Evolutionary conservation across 2,888 invertebrate genomes (phyloP).

Genomic region (Oeneis ivallda): DNA sequence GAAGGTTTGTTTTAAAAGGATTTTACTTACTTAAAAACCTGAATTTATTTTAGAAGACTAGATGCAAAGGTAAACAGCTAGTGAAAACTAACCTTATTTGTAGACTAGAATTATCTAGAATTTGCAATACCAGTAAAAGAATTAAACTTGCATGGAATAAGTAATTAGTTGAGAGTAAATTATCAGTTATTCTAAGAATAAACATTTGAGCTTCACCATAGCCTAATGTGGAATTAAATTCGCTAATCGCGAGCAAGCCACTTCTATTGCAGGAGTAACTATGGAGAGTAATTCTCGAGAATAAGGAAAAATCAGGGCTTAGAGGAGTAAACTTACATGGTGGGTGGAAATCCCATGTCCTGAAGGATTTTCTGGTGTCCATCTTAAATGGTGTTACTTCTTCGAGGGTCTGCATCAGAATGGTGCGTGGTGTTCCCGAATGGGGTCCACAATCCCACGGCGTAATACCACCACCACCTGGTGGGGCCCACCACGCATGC

Average conservation of each 20-base stretch:
- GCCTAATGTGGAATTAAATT: no score
- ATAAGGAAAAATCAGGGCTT: no score
- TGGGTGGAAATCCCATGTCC: slow-evolving; percentile 38
- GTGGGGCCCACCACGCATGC: slow-evolving; percentile 70
- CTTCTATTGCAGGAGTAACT: no score
- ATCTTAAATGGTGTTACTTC: slow-evolving; percentile 45
- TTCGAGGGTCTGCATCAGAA: slow-evolving; percentile 56
- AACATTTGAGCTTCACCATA: no score
- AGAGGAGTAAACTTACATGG: slow-evolving; percentile 45
- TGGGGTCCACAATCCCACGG: slow-evolving; percentile 60
- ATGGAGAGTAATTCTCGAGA: no score
- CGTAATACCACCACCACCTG: slow-evolving; percentile 71
- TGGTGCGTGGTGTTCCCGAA: slow-evolving; percentile 61
- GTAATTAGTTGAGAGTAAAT: no score
- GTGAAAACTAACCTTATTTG: slow-evolving; percentile 13
- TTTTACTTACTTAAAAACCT: no score
- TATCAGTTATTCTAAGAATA: no score
- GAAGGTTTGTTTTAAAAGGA: no score
- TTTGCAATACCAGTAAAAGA: not conserved
- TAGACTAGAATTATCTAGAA: not conserved
- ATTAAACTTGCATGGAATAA: slow-evolving; percentile 45
- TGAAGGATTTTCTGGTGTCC: slow-evolving; percentile 23
- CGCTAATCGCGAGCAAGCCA: no score
- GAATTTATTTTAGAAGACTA: no score
- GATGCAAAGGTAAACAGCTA: not conserved